Base-by-base conservation (phyloP, 2,113 vertebrate genomes). In the Toxotes chatareus region DNA sequence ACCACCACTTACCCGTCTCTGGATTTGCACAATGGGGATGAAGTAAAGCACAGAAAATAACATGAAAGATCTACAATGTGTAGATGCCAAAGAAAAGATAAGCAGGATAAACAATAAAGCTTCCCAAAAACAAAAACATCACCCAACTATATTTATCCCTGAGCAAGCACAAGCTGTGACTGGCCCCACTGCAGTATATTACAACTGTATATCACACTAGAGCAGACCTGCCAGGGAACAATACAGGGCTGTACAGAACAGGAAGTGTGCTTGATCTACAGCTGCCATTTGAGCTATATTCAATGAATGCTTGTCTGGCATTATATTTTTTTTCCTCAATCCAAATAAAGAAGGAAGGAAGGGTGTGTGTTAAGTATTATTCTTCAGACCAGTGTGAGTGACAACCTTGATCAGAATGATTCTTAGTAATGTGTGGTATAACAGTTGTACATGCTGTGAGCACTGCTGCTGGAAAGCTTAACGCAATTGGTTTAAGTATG, bases 1-100 rank as follows among this genome's bases (percentile, higher is more conserved):
- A 49, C 67, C 1, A 9, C 23, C 17, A 91, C 93, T 91, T 88
- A 94, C 93, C 91, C 11, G 64, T 40, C 67, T 91, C 93, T 93
- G 80, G 36, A 81, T 72, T 83, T 79, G 62, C 57, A 90, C 78
- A 87, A 68, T 21, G 68, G 75, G 61, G 60, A 69, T 59, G 69
- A 87, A 73, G 80, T 79, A 57, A 82, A 87, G 66, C 76, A 88
- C 14, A 86, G 73, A 91, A 88, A 91, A 78, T 49, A 62, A 73
- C 19, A 67, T 65, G 32, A 86, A 72, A 73, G 76, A 66, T 69
- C 27, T 13, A 83, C 57, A 80, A 59, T 72, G 59, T 32, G 19
- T 75, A 75, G 34, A 79, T 77, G 64, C 4, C 40, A 80, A 73
- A 38, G 36, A 72, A 27, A 70, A 76, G 42, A 71, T 16, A 76